A percentile compares a stretch with the other conserved stretches of the same genome.
Evolutionary conservation across 2,888 invertebrate species (phyloP).

Genomic region (Xylota sylvarum): DNA sequence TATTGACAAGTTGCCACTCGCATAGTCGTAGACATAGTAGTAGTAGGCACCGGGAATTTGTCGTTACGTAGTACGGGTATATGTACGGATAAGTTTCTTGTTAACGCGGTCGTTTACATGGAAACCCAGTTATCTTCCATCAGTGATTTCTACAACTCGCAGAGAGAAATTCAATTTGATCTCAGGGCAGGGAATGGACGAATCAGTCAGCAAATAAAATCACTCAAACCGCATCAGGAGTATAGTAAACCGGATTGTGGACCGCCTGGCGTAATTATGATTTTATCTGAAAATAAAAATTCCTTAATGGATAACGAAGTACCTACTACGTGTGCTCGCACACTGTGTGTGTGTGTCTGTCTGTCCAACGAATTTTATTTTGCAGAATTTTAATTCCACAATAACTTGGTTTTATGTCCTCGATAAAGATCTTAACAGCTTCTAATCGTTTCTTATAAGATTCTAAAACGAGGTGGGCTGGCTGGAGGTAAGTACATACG

Average conservation of each 20-base stretch:
- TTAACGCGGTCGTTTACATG: slow-evolving; percentile 72
- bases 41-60: slow-evolving; percentile 55
- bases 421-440: slow-evolving; percentile 62
- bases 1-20: slow-evolving; percentile 74
- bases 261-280: slow-evolving; percentile 52
- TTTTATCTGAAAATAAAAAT: slow-evolving; percentile 47
- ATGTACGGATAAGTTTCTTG: slow-evolving; percentile 62
- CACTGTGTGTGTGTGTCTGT: background rate
- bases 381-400: slow-evolving; percentile 53
- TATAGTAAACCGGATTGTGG: slow-evolving; percentile 16
- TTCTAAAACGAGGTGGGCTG: background rate
- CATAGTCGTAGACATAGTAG: background rate
- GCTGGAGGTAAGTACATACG: background rate
- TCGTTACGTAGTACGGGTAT: slow-evolving; percentile 25
- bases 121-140: slow-evolving; percentile 61
- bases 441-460: slow-evolving; percentile 13
- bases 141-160: slow-evolving; percentile 52
- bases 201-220: slow-evolving; percentile 61
- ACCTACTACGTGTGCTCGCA: background rate
- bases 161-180: slow-evolving; percentile 59
- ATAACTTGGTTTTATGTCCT: slow-evolving; percentile 44
- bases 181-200: slow-evolving; percentile 27
- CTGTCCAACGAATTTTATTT: slow-evolving; percentile 33
- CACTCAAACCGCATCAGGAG: slow-evolving; percentile 45
- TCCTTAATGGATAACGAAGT: slow-evolving; percentile 31